Evolutionary conservation across 2,113 vertebrate genomes (phyloP).

Genomic region (Larimichthys crocea): DNA sequence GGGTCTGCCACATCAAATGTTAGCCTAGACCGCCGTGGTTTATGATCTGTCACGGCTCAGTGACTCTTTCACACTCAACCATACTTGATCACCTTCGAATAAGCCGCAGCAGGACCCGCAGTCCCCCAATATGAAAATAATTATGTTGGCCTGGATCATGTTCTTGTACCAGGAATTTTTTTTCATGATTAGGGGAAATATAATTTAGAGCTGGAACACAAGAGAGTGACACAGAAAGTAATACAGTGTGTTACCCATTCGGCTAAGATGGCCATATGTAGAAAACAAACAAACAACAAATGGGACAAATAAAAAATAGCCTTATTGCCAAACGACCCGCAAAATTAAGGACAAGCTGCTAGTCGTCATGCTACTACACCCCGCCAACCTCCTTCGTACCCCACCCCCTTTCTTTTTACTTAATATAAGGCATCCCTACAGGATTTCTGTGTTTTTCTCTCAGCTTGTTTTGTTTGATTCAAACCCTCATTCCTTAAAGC

Average conservation of each 20-base stretch:
- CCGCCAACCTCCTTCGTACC: neutral
- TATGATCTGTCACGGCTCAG: neutral
- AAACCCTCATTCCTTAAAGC: slow-evolving; percentile 38
- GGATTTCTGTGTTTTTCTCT: slow-evolving; percentile 35
- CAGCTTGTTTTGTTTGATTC: slow-evolving; percentile 41
- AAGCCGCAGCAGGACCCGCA: neutral
- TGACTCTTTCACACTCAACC: neutral
- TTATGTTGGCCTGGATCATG: neutral
- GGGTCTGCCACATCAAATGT: neutral
- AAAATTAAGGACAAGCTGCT: slow-evolving; percentile 34
- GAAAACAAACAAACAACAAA: slow-evolving; percentile 28
- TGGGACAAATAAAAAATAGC: neutral
- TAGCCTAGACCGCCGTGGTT: neutral
- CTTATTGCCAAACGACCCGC: neutral
- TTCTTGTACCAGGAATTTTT: neutral
- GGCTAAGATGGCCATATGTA: slow-evolving; percentile 14
- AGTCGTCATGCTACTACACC: slow-evolving; percentile 7
- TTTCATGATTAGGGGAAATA: neutral
- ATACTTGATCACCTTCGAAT: neutral
- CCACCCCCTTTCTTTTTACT: slow-evolving; percentile 33
- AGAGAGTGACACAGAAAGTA: slow-evolving; percentile 19
- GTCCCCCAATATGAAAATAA: neutral
- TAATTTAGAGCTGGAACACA: slow-evolving; percentile 2
- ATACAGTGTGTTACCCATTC: slow-evolving; percentile 1
- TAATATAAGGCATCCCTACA: slow-evolving; percentile 29